These are phyloP conservation scores for Ochropleura plecta DNA, from an alignment of 2,888 invertebrate species.

Conservation along the genomic window DNA sequence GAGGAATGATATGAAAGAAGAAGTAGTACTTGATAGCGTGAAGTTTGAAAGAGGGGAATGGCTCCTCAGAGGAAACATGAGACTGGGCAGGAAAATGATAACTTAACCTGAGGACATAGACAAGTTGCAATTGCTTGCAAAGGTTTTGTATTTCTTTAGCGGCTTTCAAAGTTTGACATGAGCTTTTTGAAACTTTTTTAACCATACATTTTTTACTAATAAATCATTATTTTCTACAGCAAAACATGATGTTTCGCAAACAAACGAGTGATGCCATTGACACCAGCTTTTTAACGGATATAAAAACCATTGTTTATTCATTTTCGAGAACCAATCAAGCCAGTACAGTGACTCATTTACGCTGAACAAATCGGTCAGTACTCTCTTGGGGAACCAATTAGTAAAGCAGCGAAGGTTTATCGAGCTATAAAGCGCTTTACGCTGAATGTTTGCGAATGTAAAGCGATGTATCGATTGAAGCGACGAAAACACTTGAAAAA, in stretches of 20 bases:
- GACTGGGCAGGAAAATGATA: no score
- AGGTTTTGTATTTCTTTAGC: not conserved
- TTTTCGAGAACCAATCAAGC: constrained; percentile 33
- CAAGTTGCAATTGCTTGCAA: not conserved
- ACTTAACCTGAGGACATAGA: not conserved
- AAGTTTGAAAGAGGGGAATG: no score
- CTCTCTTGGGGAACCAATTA: constrained; percentile 56
- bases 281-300: not conserved
- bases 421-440: constrained; percentile 50
- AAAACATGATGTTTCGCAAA: not conserved
- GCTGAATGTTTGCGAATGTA: constrained; percentile 46
- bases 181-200: not conserved
- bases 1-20: no score
- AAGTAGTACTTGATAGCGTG: no score
- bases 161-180: not conserved
- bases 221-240: not conserved
- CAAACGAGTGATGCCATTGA: not conserved
- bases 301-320: constrained; percentile 27
- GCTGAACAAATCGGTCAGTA: constrained; percentile 40
- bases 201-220: not conserved
- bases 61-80: no score
- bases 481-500: constrained; percentile 40
- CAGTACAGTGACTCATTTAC: constrained; percentile 28
- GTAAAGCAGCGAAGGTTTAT: constrained; percentile 46
- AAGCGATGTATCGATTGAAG: constrained; percentile 37